Evolutionary conservation across 2,888 invertebrate genomes (phyloP).

Genomic region (Timema podura): DNA sequence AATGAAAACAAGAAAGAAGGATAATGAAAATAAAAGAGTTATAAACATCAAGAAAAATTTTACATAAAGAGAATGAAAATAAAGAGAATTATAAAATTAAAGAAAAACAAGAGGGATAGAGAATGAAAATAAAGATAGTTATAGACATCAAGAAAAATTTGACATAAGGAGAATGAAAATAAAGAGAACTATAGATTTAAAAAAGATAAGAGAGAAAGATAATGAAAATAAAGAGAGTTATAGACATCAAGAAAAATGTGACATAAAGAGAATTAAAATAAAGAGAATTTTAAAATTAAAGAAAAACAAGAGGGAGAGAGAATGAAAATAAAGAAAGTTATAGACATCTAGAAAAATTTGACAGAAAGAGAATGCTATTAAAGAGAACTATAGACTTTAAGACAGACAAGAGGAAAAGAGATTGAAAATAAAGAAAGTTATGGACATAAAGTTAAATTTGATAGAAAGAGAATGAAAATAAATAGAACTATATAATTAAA

Average conservation of each 20-base stretch:
- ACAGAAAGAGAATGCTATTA: conserved; percentile 15
- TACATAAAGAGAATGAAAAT: too few species aligned
- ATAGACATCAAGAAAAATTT: conserved; percentile 2
- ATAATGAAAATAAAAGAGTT: conserved; percentile 10
- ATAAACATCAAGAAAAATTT: not conserved
- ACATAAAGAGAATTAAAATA: not conserved
- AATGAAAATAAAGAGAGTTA: too few species aligned
- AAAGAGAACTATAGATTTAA: too few species aligned
- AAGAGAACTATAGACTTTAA: conserved; percentile 5
- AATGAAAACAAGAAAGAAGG: conserved; percentile 11
- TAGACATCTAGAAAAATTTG: not conserved
- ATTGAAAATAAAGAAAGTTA: not conserved
- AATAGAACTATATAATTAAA: not conserved
- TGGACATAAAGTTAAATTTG: not conserved
- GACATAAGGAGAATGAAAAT: not conserved
- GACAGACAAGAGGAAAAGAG: conserved; percentile 1
- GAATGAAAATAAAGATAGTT: not conserved
- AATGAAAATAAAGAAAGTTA: conserved; percentile 31
- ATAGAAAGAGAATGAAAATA: too few species aligned
- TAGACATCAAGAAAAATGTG: too few species aligned
- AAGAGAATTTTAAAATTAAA: not conserved
- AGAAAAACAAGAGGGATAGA: conserved; percentile 12
- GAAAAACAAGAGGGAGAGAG: conserved; percentile 3
- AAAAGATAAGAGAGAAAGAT: too few species aligned
- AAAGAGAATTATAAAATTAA: not conserved